phyloP scores from a whole-genome alignment of 2,113 vertebrate genomes.

The Pseudorhombus dupliciocellatus region DNA sequence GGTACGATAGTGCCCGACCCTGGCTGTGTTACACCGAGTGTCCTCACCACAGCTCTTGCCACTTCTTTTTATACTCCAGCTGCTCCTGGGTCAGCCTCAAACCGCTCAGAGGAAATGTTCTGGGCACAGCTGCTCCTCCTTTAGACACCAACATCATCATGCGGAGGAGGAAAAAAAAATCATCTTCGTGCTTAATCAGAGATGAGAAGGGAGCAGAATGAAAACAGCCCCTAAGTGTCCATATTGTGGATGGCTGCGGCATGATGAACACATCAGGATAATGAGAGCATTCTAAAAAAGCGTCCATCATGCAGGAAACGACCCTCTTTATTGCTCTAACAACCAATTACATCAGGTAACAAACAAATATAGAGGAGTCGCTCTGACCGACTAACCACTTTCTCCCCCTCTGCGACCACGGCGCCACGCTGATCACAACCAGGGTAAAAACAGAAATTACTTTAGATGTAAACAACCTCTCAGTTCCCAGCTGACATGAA shows the following conservation, averaged over 20 bases:
- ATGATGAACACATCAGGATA: slow-evolving; percentile 7
- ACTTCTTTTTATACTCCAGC: slow-evolving; percentile 2
- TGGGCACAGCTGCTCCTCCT: slow-evolving; percentile 39
- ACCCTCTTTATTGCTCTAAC: slow-evolving; percentile 2
- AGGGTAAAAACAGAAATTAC: slow-evolving; percentile 30
- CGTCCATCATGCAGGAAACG: neutral
- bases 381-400: slow-evolving; percentile 29
- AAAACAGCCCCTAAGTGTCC: neutral
- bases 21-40: slow-evolving; percentile 9
- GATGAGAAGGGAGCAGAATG: neutral
- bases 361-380: slow-evolving; percentile 2
- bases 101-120: slow-evolving; percentile 52
- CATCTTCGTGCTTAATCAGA: neutral
- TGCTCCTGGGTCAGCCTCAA: slow-evolving; percentile 43
- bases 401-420: slow-evolving; percentile 25
- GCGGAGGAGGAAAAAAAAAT: slow-evolving; percentile 10
- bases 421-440: slow-evolving; percentile 22
- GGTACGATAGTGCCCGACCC: neutral
- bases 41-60: slow-evolving; percentile 28
- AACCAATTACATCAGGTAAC: slow-evolving; percentile 10
- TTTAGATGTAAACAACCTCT: slow-evolving; percentile 51
- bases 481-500: slow-evolving; percentile 46
- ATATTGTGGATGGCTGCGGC: neutral
- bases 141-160: slow-evolving; percentile 23
- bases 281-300: neutral